Evolutionary conservation across 2,113 vertebrate species (phyloP).

Genomic region (Melanerpes aurifrons): DNA sequence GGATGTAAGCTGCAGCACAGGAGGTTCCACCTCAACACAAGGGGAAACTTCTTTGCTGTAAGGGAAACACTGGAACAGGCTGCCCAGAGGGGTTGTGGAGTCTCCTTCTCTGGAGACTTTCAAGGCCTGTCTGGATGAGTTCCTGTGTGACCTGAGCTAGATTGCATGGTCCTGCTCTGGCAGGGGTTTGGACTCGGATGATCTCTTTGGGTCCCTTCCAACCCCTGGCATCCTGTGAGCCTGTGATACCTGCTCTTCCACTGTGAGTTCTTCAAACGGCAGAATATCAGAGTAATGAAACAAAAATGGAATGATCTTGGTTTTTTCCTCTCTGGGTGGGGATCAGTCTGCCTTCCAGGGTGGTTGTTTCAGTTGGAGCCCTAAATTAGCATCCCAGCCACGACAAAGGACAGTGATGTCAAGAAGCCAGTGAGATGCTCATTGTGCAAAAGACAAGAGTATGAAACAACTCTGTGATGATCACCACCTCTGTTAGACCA

Average conservation of each 20-base stretch:
- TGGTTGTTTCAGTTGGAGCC: not conserved
- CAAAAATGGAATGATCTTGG: not conserved
- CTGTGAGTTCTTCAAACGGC: not conserved
- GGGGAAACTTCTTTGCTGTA: too few relatives aligned
- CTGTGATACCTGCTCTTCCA: not conserved
- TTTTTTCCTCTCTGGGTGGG: not conserved
- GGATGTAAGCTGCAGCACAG: too few relatives aligned
- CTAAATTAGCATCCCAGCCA: not conserved
- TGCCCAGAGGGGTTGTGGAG: too few relatives aligned
- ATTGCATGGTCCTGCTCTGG: too few relatives aligned
- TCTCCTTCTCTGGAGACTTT: too few relatives aligned
- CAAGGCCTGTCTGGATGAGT: too few relatives aligned
- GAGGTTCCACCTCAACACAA: too few relatives aligned
- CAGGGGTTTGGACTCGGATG: too few relatives aligned
- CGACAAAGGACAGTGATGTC: not conserved
- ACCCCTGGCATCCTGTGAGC: too few relatives aligned
- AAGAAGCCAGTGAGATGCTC: not conserved
- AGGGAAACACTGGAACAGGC: too few relatives aligned
- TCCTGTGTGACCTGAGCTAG: too few relatives aligned
- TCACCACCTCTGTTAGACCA: not conserved
- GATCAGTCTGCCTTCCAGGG: not conserved
- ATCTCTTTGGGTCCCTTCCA: too few relatives aligned
- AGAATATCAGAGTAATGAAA: not conserved
- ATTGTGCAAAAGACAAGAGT: not conserved
- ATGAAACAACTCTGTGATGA: not conserved